Percentiles rank a stretch among this genome's conserved stretches.
Conservation (phyloP, 2,888 invertebrate genomes). For the Caenorhabditis sulstoni region DNA sequence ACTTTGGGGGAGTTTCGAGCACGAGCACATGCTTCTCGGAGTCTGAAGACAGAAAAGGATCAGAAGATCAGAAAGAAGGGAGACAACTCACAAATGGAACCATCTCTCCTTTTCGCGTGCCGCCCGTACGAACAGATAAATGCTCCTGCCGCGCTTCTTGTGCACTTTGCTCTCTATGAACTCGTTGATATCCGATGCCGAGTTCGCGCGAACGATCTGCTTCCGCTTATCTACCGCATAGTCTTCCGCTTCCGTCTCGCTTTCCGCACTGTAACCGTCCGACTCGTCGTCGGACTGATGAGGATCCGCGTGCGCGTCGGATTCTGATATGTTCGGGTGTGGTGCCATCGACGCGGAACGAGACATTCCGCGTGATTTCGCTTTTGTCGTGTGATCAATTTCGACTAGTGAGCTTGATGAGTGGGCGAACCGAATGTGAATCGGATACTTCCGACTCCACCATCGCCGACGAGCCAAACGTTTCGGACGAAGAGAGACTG, state of each 20-base stretch:
- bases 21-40: conserved; percentile 72
- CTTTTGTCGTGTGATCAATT: conserved; percentile 51
- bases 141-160: conserved; percentile 62
- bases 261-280: conserved; percentile 66
- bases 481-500: conserved; percentile 76
- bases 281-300: conserved; percentile 29
- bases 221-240: conserved; percentile 7
- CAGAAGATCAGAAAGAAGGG: background rate
- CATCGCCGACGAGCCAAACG: conserved; percentile 83
- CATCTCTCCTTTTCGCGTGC: conserved; percentile 93
- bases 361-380: conserved; percentile 58
- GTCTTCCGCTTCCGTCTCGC: conserved; percentile 62
- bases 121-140: conserved; percentile 88
- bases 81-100: conserved; percentile 83
- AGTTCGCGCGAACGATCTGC: conserved; percentile 56
- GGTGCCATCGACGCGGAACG: conserved; percentile 60
- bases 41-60: conserved; percentile 43
- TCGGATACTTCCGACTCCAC: conserved; percentile 96
- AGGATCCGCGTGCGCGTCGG: background rate
- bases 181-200: conserved; percentile 65
- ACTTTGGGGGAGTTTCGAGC: conserved; percentile 46
- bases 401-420: conserved; percentile 69
- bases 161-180: conserved; percentile 42
- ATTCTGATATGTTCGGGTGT: conserved; percentile 56
- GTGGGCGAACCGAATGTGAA: conserved; percentile 85